Percentiles rank a stretch among this genome's conserved stretches.
These are phyloP conservation scores for Oxytorus armatus DNA, from an alignment of 2,888 invertebrate genomes.

Conservation along the genomic window DNA sequence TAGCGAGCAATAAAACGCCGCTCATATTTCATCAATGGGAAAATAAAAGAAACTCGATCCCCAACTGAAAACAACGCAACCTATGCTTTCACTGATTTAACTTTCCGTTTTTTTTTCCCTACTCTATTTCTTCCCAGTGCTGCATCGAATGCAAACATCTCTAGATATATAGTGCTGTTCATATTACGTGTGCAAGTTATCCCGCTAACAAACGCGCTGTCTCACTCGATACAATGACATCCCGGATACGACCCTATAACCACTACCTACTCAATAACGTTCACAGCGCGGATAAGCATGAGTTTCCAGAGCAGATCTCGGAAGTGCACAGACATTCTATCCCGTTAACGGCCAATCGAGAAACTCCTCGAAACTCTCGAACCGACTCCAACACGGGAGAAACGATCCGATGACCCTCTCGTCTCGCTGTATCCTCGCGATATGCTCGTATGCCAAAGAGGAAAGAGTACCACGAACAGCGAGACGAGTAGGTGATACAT, in stretches of 20 bases:
- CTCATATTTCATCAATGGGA: neutral
- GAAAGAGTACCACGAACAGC: conserved; percentile 10
- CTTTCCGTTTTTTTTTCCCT: neutral
- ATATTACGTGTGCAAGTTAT: conserved; percentile 13
- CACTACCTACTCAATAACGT: conserved; percentile 39
- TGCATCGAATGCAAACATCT: conserved; percentile 1
- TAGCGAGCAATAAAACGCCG: neutral
- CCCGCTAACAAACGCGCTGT: conserved; percentile 14
- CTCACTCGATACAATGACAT: conserved; percentile 43
- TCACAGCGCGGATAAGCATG: conserved; percentile 33
- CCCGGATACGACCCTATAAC: conserved; percentile 27
- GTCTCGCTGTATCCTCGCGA: neutral
- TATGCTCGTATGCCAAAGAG: conserved; percentile 18
- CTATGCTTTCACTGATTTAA: neutral
- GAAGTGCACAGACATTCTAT: conserved; percentile 39
- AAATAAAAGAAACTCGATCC: neutral
- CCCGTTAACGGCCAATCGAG: conserved; percentile 32
- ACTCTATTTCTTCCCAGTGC: neutral
- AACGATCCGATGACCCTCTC: conserved; percentile 36
- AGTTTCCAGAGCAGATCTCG: conserved; percentile 33
- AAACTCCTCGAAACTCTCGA: conserved; percentile 56
- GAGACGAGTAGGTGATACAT: neutral
- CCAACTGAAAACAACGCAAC: neutral
- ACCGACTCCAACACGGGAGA: conserved; percentile 31
- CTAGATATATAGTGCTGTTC: conserved; percentile 1